These are phyloP conservation scores for Drosophila limbata DNA, from an alignment of 2,888 invertebrate species.

Conservation along the genomic window DNA sequence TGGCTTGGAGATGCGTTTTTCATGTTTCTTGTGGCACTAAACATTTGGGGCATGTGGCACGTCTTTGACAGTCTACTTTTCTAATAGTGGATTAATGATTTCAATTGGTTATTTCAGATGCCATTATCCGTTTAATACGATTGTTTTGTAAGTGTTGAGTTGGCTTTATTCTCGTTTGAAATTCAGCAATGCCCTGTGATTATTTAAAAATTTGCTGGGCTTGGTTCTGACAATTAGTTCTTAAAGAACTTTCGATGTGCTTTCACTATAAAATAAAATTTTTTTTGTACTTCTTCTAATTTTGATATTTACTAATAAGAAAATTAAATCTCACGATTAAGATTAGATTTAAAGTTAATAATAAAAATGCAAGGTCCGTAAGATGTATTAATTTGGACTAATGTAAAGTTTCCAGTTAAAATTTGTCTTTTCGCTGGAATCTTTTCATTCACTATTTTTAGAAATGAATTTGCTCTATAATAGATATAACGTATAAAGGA, in stretches of 20 bases:
- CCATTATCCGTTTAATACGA: neutral
- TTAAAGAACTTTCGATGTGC: neutral
- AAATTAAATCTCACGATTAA: too few relatives aligned
- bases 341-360: too few relatives aligned
- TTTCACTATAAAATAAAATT: neutral
- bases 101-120: constrained; percentile 32
- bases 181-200: neutral
- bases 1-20: constrained; percentile 67
- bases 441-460: too few relatives aligned
- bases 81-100: constrained; percentile 50
- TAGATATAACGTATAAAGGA: too few relatives aligned
- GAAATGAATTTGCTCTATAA: too few relatives aligned
- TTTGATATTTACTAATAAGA: too few relatives aligned
- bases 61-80: constrained; percentile 21
- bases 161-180: neutral
- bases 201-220: neutral
- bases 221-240: neutral
- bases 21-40: constrained; percentile 50
- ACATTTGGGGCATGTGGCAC: constrained; percentile 43
- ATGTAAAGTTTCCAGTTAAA: too few relatives aligned
- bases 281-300: too few relatives aligned
- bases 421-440: too few relatives aligned
- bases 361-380: too few relatives aligned
- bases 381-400: too few relatives aligned
- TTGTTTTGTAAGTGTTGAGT: neutral